A percentile compares a stretch with the other conserved stretches of the same genome.
Evolutionary conservation across 2,888 invertebrate species (phyloP).

Genomic region (Dascillus cervinus): DNA sequence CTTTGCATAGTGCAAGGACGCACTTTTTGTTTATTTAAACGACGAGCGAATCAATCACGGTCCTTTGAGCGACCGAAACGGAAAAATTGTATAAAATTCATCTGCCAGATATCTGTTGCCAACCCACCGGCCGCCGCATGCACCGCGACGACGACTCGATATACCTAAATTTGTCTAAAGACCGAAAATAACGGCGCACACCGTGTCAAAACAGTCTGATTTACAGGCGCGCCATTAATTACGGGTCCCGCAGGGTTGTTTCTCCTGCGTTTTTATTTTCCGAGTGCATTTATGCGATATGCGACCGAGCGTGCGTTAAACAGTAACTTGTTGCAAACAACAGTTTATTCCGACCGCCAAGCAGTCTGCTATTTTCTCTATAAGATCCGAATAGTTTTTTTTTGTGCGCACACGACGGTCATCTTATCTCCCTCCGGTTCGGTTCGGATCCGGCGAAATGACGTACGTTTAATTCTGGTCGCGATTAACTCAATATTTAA

Average conservation of each 20-base stretch:
- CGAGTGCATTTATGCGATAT: constrained; percentile 11
- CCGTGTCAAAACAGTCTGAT: constrained; percentile 22
- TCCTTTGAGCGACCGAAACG: too few relatives aligned
- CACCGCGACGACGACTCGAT: constrained; percentile 4
- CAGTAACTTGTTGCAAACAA: constrained; percentile 20
- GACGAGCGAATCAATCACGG: too few relatives aligned
- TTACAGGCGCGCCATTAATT: constrained; percentile 20
- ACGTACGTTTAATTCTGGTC: constrained; percentile 5
- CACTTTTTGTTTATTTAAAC: too few relatives aligned
- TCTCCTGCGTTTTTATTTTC: constrained; percentile 8
- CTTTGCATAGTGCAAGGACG: too few relatives aligned
- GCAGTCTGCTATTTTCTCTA: constrained; percentile 26
- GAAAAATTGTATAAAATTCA: too few relatives aligned
- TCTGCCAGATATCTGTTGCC: too few relatives aligned
- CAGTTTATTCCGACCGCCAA: constrained; percentile 22
- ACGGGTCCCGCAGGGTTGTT: constrained; percentile 16
- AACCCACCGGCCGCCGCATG: too few relatives aligned
- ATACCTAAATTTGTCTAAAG: constrained; percentile 21
- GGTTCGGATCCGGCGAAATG: constrained; percentile 2
- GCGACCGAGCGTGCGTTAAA: constrained; percentile 20
- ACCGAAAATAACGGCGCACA: constrained; percentile 20
- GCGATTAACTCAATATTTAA: constrained; percentile 19
- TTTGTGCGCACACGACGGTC: too few relatives aligned
- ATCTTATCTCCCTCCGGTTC: constrained; percentile 9
- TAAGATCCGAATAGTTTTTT: constrained; percentile 19